Evolutionary conservation across 2,888 invertebrate genomes (phyloP).

Genomic region (Plagiodera versicolora): DNA sequence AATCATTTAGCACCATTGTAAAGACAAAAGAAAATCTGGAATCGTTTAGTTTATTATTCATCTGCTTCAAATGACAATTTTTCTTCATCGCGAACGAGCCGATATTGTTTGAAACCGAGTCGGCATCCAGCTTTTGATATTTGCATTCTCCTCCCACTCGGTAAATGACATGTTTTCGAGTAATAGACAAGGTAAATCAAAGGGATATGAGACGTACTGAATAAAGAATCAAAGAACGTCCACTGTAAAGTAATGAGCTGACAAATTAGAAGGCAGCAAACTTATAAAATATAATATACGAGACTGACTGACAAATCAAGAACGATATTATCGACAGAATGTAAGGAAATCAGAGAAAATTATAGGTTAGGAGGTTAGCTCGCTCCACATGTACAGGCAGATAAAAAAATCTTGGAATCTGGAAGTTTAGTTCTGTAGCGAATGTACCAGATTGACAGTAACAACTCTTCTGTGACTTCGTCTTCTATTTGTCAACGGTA

Average conservation of each 20-base stretch:
- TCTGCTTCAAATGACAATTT: no score
- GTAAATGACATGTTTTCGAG: slow-evolving; percentile 1
- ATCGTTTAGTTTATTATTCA: no score
- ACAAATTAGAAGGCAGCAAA: background rate
- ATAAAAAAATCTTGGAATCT: no score
- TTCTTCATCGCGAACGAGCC: no score
- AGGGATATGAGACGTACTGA: background rate
- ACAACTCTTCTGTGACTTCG: slow-evolving; percentile 27
- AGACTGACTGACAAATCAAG: background rate
- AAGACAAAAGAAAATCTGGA: no score
- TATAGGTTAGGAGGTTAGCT: background rate
- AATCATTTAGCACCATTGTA: no score
- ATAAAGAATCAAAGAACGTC: background rate
- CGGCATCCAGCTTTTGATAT: background rate
- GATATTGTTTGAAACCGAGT: background rate
- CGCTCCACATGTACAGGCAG: background rate
- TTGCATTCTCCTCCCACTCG: background rate
- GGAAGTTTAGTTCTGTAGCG: no score
- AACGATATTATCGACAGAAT: background rate
- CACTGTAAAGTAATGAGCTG: background rate
- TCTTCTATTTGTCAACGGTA: slow-evolving; percentile 34
- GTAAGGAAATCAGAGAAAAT: slow-evolving; percentile 9
- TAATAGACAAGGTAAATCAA: background rate
- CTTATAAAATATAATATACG: background rate
- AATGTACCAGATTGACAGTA: slow-evolving; percentile 26